phyloP scores from a whole-genome alignment of 2,797 vertebrate genomes.

The Cercopithecus hamlyni region DNA sequence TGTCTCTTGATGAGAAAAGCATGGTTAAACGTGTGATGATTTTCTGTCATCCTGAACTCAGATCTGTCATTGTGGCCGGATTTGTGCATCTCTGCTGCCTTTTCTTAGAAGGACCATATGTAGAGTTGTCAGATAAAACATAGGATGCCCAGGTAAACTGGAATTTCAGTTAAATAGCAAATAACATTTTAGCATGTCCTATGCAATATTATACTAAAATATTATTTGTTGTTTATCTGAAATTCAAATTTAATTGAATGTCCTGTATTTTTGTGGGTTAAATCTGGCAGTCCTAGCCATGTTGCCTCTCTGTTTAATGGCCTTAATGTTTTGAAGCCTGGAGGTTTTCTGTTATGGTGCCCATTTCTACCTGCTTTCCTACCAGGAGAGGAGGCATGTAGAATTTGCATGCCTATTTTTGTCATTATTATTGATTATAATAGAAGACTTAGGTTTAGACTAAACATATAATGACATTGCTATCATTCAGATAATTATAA shows the following conservation, averaged over 20 bases:
- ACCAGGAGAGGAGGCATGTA: not conserved
- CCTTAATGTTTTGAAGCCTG: not conserved
- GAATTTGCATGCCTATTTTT: constrained; percentile 7
- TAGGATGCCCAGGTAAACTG: not conserved
- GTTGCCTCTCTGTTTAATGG: not conserved
- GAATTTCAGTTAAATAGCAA: not conserved
- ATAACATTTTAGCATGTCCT: not conserved
- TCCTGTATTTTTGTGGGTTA: constrained; percentile 10
- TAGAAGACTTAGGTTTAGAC: not conserved
- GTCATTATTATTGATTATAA: not conserved
- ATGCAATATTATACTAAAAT: not conserved
- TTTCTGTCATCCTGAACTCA: constrained; percentile 13
- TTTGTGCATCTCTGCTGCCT: not conserved
- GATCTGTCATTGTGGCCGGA: not conserved
- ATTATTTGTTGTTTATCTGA: not conserved
- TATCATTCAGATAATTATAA: not conserved
- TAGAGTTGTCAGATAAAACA: not conserved
- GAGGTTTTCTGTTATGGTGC: not conserved
- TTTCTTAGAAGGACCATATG: not conserved
- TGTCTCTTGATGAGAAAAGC: constrained; percentile 7
- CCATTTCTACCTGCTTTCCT: not conserved
- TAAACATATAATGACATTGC: not conserved
- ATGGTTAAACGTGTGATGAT: not conserved
- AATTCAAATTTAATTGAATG: not conserved
- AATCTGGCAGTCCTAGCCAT: not conserved